Percentiles rank a stretch among this genome's conserved stretches.
These are phyloP conservation scores for Autographa pulchrina DNA, from an alignment of 2,888 invertebrate species.

Conservation along the genomic window DNA sequence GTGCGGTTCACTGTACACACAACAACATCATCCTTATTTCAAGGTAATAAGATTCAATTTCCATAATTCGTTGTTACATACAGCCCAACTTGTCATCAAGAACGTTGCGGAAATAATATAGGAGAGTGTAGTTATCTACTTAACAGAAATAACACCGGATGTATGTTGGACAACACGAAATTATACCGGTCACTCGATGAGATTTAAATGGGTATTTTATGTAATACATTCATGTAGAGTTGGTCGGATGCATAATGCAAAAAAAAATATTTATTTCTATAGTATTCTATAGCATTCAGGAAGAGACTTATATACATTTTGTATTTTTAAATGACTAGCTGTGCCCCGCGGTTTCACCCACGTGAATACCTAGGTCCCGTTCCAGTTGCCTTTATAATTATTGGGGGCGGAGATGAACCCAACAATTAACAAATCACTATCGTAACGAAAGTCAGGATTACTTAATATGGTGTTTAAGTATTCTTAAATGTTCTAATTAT, in stretches of 20 bases:
- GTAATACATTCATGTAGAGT: slow-evolving; percentile 59
- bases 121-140: slow-evolving; percentile 33
- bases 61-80: neutral
- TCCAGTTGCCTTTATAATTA: too few species aligned
- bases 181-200: slow-evolving; percentile 63
- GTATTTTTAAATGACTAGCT: too few species aligned
- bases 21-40: neutral
- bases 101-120: slow-evolving; percentile 35
- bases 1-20: neutral
- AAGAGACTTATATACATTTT: too few species aligned
- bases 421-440: too few species aligned
- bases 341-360: too few species aligned
- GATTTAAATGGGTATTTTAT: slow-evolving; percentile 64
- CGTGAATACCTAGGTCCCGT: too few species aligned
- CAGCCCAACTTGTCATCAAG: slow-evolving; percentile 31
- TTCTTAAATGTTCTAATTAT: too few species aligned
- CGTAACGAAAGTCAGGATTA: too few species aligned
- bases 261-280: too few species aligned
- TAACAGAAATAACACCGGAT: slow-evolving; percentile 59
- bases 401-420: too few species aligned
- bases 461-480: too few species aligned
- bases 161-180: slow-evolving; percentile 71
- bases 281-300: too few species aligned
- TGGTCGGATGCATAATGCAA: neutral
- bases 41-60: neutral